Percentiles rank a stretch among this genome's conserved stretches.
Evolutionary conservation across 2,888 invertebrate genomes (phyloP).

Genomic region (Hirtodrosophila alboralis): DNA sequence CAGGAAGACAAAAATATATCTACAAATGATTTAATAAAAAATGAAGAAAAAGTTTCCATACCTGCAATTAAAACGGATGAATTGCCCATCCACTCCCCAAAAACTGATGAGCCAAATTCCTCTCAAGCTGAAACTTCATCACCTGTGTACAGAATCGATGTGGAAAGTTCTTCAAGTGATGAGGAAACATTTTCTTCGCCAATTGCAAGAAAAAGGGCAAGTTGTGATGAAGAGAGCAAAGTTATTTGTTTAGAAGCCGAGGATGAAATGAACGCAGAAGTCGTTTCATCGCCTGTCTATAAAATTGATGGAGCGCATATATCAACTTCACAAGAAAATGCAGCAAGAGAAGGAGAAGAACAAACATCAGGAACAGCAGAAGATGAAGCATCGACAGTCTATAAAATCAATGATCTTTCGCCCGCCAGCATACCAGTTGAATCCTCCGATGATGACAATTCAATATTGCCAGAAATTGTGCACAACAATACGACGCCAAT

Average conservation of each 20-base stretch:
- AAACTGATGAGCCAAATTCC: conserved; percentile 1
- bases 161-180: conserved; percentile 17
- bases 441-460: conserved; percentile 6
- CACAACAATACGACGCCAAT: conserved; percentile 2
- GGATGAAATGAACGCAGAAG: neutral
- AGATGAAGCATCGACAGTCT: conserved; percentile 12
- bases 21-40: neutral
- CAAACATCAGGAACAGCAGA: neutral
- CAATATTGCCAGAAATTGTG: conserved; percentile 12
- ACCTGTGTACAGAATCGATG: neutral
- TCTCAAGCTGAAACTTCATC: conserved; percentile 6
- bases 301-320: conserved; percentile 19
- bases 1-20: neutral
- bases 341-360: neutral
- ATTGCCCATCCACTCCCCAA: conserved; percentile 18
- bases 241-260: neutral
- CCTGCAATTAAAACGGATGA: conserved; percentile 3
- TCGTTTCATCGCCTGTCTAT: conserved; percentile 4
- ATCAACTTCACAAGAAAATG: neutral
- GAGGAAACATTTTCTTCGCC: conserved; percentile 17
- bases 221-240: conserved; percentile 9
- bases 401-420: conserved; percentile 37
- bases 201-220: neutral
- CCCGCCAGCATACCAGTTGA: conserved; percentile 38
- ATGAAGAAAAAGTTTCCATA: conserved; percentile 9